Percentiles rank a stretch among this genome's conserved stretches.
Evolutionary conservation across 1,140 invertebrate genomes (phyloP).

Genomic region (Pantala flavescens): DNA sequence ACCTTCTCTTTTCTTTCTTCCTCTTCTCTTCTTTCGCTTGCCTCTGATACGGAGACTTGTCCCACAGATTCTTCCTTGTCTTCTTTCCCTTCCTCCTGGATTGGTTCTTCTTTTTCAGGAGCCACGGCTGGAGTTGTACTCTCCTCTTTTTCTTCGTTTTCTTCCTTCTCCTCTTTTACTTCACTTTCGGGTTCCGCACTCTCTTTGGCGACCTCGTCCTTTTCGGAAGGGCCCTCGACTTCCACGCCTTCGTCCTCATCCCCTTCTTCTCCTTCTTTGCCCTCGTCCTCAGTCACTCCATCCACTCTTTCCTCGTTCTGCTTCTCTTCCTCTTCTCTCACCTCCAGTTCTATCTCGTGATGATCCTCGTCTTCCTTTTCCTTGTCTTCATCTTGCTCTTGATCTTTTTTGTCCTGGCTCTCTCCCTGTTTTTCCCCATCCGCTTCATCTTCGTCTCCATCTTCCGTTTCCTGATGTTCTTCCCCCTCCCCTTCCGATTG

Average conservation of each 20-base stretch:
- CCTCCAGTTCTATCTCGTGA: not conserved
- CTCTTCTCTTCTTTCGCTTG: not conserved
- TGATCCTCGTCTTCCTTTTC: not conserved
- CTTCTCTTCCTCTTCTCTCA: not conserved
- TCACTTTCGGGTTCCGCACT: not conserved
- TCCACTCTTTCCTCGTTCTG: slow-evolving; percentile 12
- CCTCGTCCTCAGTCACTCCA: not conserved
- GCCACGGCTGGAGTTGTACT: too few species aligned
- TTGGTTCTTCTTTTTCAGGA: slow-evolving; percentile 26
- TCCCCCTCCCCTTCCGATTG: not conserved
- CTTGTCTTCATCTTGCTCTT: slow-evolving; percentile 14
- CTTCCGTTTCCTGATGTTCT: slow-evolving; percentile 32
- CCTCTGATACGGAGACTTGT: too few species aligned
- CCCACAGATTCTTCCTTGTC: not conserved
- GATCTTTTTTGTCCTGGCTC: slow-evolving; percentile 16
- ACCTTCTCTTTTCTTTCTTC: not conserved
- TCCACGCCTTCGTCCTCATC: slow-evolving; percentile 23
- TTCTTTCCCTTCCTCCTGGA: slow-evolving; percentile 25
- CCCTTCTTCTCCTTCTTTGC: slow-evolving; percentile 15
- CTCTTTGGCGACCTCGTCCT: slow-evolving; percentile 16
- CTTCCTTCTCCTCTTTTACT: not conserved
- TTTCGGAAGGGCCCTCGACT: slow-evolving; percentile 23
- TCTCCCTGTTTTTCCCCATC: slow-evolving; percentile 30
- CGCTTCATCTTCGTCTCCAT: slow-evolving; percentile 34
- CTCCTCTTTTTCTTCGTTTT: not conserved